Conservation (phyloP, 2,888 invertebrate genomes). For the Drosophila birchii region DNA sequence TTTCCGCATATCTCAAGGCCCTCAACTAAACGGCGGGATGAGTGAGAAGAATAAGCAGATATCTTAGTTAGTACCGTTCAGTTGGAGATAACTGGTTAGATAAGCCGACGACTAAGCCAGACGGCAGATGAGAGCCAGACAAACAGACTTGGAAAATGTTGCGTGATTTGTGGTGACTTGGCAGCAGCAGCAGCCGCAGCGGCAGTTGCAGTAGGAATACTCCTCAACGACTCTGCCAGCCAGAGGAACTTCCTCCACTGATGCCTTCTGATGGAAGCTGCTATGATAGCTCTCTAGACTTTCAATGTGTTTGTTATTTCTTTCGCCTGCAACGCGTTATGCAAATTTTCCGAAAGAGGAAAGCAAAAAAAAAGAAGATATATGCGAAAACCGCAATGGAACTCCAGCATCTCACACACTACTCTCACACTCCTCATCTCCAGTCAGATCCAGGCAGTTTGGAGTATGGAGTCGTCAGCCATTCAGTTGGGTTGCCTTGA, state of each 20-base stretch:
- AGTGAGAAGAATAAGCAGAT: conserved; percentile 11
- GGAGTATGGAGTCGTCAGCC: conserved; percentile 12
- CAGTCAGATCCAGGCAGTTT: neutral
- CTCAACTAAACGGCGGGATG: neutral
- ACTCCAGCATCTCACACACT: conserved; percentile 1
- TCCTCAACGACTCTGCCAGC: conserved; percentile 6
- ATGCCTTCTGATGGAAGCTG: conserved; percentile 31
- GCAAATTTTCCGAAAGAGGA: conserved; percentile 59
- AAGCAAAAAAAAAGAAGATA: conserved; percentile 1
- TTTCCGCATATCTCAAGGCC: conserved; percentile 19
- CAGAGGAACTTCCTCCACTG: conserved; percentile 12
- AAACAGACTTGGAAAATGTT: conserved; percentile 43
- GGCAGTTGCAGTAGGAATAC: conserved; percentile 11
- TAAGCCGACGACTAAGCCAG: conserved; percentile 24
- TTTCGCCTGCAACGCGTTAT: conserved; percentile 56
- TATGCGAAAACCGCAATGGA: conserved; percentile 37
- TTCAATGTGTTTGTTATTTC: conserved; percentile 17
- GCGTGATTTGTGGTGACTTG: conserved; percentile 47
- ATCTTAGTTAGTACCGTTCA: conserved; percentile 38
- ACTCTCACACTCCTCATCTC: neutral
- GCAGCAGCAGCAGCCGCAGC: conserved; percentile 14
- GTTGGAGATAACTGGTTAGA: conserved; percentile 42
- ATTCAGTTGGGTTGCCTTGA: conserved; percentile 29
- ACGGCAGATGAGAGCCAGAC: conserved; percentile 42
- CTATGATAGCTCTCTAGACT: conserved; percentile 23